Evolutionary conservation across 2,888 invertebrate genomes (phyloP).

Genomic region (Harmothoe impar): DNA sequence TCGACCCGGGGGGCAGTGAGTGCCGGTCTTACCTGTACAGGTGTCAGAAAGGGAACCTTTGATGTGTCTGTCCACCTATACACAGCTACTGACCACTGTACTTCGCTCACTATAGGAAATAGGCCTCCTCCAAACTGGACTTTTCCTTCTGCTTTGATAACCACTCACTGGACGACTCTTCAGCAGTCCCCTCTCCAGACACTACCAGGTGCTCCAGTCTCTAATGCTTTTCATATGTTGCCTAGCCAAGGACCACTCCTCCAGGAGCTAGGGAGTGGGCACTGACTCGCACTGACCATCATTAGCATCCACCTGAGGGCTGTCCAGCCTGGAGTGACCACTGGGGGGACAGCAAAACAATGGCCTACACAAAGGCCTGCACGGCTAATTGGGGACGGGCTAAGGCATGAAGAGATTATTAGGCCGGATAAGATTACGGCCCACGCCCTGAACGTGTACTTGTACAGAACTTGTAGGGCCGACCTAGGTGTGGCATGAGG

Average conservation of each 20-base stretch:
- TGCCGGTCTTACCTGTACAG: conserved; percentile 37
- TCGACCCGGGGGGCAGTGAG: conserved; percentile 27
- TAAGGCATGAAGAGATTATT: conserved; percentile 26
- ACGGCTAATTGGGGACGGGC: conserved; percentile 49
- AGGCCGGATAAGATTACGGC: conserved; percentile 44
- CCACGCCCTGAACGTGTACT: neutral
- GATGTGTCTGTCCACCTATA: neutral
- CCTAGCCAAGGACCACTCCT: neutral
- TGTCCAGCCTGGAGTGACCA: conserved; percentile 46
- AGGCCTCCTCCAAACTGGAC: conserved; percentile 49
- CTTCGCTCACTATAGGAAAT: neutral
- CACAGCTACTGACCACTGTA: conserved; percentile 32
- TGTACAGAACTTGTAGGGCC: conserved; percentile 4
- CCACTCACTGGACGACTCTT: conserved; percentile 26
- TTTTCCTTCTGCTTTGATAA: conserved; percentile 56
- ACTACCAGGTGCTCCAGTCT: conserved; percentile 26
- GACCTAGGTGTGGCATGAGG: conserved; percentile 49
- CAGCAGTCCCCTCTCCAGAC: conserved; percentile 18
- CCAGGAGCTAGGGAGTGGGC: neutral
- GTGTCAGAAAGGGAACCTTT: neutral
- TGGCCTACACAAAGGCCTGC: neutral
- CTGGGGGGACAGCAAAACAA: conserved; percentile 45
- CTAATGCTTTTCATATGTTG: conserved; percentile 33
- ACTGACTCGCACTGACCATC: conserved; percentile 38
- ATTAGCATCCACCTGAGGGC: conserved; percentile 43